phyloP scores from a whole-genome alignment of 2,113 vertebrate species.

The Erpornis zantholeuca region DNA sequence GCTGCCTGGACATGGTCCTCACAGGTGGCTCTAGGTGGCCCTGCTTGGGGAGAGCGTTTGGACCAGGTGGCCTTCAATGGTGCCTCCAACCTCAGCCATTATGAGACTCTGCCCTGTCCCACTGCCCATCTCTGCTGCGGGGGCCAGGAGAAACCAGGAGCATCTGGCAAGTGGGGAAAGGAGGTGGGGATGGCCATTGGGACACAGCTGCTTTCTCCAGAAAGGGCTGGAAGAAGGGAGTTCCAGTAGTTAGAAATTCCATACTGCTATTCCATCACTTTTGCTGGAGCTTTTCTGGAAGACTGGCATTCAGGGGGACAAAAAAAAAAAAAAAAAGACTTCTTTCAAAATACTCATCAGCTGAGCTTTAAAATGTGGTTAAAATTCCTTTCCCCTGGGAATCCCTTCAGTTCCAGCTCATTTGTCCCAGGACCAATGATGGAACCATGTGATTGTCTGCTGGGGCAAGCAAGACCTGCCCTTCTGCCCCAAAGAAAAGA shows the following conservation, averaged over 20 bases:
- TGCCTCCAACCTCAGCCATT: not conserved
- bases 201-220: not conserved
- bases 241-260: not conserved
- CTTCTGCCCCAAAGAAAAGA: not conserved
- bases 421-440: not conserved
- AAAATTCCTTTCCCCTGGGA: not conserved
- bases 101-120: not conserved
- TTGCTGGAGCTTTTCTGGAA: not conserved
- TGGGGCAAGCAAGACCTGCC: not conserved
- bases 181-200: not conserved
- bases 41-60: not conserved
- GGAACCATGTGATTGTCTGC: not conserved
- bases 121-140: not conserved
- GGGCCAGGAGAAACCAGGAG: not conserved
- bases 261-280: not conserved
- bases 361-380: not conserved
- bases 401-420: not conserved
- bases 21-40: not conserved
- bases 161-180: not conserved
- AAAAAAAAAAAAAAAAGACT: not conserved
- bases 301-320: not conserved
- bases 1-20: not conserved
- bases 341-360: not conserved
- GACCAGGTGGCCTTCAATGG: not conserved
- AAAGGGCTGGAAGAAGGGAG: not conserved